A percentile compares a stretch with the other conserved stretches of the same genome.
Evolutionary conservation across 2,888 invertebrate species (phyloP).

Genomic region (Ormyrus nitidulus): DNA sequence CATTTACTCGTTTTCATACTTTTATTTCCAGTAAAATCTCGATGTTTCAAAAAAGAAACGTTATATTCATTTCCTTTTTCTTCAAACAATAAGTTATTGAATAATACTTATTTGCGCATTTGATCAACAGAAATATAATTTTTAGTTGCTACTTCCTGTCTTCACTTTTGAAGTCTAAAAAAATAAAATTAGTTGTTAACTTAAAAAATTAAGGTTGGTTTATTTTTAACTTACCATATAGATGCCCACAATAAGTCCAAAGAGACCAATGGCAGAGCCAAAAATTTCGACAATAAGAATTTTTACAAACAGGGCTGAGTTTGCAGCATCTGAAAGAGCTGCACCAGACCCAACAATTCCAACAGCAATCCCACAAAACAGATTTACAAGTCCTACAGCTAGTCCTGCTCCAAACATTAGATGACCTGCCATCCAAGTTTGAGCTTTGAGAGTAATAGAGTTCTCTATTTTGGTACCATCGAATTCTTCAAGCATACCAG

Average conservation of each 20-base stretch:
- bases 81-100: conserved; percentile 36
- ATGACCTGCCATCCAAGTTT: conserved; percentile 92
- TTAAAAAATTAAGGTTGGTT: background rate
- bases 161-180: conserved; percentile 84
- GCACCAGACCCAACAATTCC: conserved; percentile 99
- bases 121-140: conserved; percentile 33
- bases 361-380: conserved; percentile 97
- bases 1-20: conserved; percentile 29
- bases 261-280: conserved; percentile 98
- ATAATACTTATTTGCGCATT: conserved; percentile 49
- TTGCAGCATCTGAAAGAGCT: conserved; percentile 98
- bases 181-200: conserved; percentile 31
- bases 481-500: conserved; percentile 84
- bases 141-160: conserved; percentile 78
- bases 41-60: conserved; percentile 42
- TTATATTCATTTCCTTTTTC: conserved; percentile 20
- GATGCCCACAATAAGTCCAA: conserved; percentile 98
- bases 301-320: conserved; percentile 96
- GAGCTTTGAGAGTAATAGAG: conserved; percentile 75
- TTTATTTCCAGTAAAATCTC: conserved; percentile 19
- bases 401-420: conserved; percentile 97
- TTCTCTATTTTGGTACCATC: conserved; percentile 44
- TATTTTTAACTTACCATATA: conserved; percentile 82
- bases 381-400: conserved; percentile 95
- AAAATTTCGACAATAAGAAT: conserved; percentile 99